phyloP scores from a whole-genome alignment of 2,797 vertebrate genomes.

The Spinibarbus caldwelli region DNA sequence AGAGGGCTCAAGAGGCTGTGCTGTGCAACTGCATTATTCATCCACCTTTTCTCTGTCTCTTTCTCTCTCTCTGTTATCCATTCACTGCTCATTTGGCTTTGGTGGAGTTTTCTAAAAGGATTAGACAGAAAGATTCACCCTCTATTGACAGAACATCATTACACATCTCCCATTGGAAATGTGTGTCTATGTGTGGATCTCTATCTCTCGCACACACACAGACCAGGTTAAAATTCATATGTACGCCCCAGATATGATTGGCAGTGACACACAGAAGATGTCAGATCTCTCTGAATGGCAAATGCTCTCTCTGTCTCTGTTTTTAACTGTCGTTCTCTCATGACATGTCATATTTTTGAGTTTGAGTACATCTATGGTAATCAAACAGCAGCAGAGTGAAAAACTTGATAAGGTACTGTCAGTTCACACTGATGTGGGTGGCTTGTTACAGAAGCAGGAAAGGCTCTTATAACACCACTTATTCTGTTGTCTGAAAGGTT shows the following conservation, averaged over 20 bases:
- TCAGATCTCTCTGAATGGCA: conserved; percentile 4
- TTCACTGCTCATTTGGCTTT: conserved; percentile 52
- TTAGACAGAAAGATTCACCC: conserved; percentile 63
- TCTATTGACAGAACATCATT: conserved; percentile 35
- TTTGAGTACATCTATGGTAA: background rate
- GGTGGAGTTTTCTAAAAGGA: conserved; percentile 65
- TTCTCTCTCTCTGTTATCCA: background rate
- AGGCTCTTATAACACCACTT: conserved; percentile 56
- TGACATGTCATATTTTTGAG: conserved; percentile 10
- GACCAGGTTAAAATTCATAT: background rate
- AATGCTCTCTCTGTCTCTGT: background rate
- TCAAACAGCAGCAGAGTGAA: background rate
- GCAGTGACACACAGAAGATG: background rate
- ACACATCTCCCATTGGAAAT: background rate
- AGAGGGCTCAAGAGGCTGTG: background rate
- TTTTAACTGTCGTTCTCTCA: background rate
- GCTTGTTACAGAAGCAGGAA: conserved; percentile 31
- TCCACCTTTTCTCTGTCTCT: conserved; percentile 14
- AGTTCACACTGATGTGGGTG: conserved; percentile 8
- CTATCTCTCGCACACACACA: background rate
- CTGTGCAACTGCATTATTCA: conserved; percentile 55
- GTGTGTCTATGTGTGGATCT: background rate
- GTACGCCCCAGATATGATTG: background rate
- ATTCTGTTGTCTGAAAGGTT: conserved; percentile 51
- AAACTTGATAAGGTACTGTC: conserved; percentile 11